Evolutionary conservation across 2,888 invertebrate species (phyloP).

Genomic region (Lasioglossum zephyrum): DNA sequence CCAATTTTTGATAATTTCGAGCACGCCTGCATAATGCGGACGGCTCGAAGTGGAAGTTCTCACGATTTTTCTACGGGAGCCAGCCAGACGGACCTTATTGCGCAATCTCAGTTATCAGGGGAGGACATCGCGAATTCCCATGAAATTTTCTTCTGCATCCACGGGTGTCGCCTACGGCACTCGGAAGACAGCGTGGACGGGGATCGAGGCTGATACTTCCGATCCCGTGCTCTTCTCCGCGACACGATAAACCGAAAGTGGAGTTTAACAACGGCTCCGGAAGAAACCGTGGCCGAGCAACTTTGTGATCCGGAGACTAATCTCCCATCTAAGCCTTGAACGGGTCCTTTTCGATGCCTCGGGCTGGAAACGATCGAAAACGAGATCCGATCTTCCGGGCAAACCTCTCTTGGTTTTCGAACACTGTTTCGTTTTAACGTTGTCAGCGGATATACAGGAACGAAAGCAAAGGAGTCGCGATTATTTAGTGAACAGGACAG

Average conservation of each 20-base stretch:
- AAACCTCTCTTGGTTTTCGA: background rate
- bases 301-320: conserved; percentile 24
- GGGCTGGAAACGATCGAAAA: background rate
- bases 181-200: background rate
- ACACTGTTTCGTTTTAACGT: background rate
- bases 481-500: background rate
- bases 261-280: conserved; percentile 22
- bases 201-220: conserved; percentile 17
- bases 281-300: background rate
- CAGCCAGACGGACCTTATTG: conserved; percentile 39
- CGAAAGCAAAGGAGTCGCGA: background rate
- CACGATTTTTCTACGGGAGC: conserved; percentile 4
- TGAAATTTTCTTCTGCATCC: conserved; percentile 46
- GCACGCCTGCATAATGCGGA: background rate
- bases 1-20: background rate
- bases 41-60: background rate
- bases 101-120: conserved; percentile 44
- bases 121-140: conserved; percentile 16
- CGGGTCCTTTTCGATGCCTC: conserved; percentile 21
- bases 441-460: background rate
- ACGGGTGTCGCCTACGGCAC: conserved; percentile 1
- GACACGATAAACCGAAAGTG: conserved; percentile 35
- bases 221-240: conserved; percentile 9
- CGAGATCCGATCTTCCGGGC: conserved; percentile 6
- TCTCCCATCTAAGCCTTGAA: conserved; percentile 29